Evolutionary conservation across 2,888 invertebrate genomes (phyloP), one percentile per base, ranked within the genome.

Genomic region (Miltochrista miniata): DNA sequence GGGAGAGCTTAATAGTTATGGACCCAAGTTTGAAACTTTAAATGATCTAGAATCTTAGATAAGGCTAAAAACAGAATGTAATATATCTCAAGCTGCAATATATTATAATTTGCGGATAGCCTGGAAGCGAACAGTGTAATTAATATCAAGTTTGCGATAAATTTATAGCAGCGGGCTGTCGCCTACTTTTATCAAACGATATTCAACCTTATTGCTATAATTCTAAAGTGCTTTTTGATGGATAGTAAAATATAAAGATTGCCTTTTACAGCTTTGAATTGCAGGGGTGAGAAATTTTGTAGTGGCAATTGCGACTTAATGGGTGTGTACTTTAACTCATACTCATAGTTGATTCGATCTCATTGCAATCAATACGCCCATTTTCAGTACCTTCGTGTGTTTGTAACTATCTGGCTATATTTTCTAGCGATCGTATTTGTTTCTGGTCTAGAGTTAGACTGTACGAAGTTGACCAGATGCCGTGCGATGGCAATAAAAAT

Each of bases 91-190:
- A 59, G 57, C 54, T 64, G 70, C 73, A 76, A 81, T 83, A 81
- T 81, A 83, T 82, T 75, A 79, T 73, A 84, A 82, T 82, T 82
- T 83, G 79, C 68, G 81, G 82, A 70, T 76, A 80, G 74, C 80
- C 81, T 65, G 72, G 62, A 67, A 74, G 68, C 73, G 63, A 60
- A 70, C 71, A 63, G 57, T 73, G 85, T 87, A 88, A 88, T 89
- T 88, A 89, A 87, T 89, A 88, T 83, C 83, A 87, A 86, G 83
- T 87, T 87, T 81, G 85, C 74, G 68, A 79, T 80, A 78, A 81
- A 84, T 85, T 85, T 84, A 84, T 77, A 64, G 45, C 59, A 52
- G 64, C 53, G 51, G 54, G 47, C 51, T 53, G 52, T 54, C 58
- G 8, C 30, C 29, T 35, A 54, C 38, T 48, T 34, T 47, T 46